Evolutionary conservation across 2,888 invertebrate species (phyloP).

Genomic region (Epicampocera succincta): DNA sequence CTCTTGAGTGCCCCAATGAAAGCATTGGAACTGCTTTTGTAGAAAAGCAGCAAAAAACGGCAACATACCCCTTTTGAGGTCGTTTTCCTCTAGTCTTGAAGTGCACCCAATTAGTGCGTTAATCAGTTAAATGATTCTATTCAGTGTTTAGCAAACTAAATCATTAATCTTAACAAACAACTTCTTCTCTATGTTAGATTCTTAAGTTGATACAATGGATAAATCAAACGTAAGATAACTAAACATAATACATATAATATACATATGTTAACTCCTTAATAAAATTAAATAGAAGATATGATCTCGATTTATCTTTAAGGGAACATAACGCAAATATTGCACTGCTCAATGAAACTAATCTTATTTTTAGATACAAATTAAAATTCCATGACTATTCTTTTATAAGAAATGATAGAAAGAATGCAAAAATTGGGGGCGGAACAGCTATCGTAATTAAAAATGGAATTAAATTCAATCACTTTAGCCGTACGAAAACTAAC

Average conservation of each 20-base stretch:
- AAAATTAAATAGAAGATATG: slow-evolving; percentile 7
- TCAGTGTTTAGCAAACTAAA: slow-evolving; percentile 15
- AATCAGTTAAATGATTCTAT: slow-evolving; percentile 18
- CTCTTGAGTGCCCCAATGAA: background rate
- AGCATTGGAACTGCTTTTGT: background rate
- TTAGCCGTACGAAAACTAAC: no score
- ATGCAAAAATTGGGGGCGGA: slow-evolving; percentile 4
- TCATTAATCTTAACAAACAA: slow-evolving; percentile 27
- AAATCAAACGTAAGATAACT: slow-evolving; percentile 7
- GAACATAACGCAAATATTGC: slow-evolving; percentile 4
- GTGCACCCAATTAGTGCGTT: slow-evolving; percentile 1
- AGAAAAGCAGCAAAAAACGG: background rate
- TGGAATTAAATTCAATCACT: no score
- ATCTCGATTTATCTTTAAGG: background rate
- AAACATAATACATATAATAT: slow-evolving; percentile 4
- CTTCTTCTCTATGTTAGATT: slow-evolving; percentile 15
- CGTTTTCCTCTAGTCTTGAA: background rate
- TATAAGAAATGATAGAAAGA: slow-evolving; percentile 8
- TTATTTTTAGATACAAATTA: background rate
- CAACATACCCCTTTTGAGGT: background rate
- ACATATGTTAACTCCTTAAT: slow-evolving; percentile 22
- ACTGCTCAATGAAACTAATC: slow-evolving; percentile 9
- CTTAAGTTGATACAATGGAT: slow-evolving; percentile 3
- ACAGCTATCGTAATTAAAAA: no score
- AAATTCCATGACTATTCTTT: slow-evolving; percentile 7